Evolutionary conservation across 2,888 invertebrate genomes (phyloP).

Genomic region (Sinotaia quadrata): DNA sequence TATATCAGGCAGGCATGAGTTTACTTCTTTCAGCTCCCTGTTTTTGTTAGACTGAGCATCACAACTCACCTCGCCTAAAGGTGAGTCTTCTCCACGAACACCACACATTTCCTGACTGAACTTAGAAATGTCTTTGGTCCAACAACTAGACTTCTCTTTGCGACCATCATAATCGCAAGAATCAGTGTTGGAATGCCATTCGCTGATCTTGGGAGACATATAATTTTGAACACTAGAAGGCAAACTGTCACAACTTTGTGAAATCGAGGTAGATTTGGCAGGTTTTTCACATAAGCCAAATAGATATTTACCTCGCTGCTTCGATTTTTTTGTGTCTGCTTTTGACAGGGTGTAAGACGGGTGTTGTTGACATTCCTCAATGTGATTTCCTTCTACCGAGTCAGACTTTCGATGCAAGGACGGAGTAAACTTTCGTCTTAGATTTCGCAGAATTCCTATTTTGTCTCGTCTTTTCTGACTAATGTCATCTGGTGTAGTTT

Average conservation of each 20-base stretch:
- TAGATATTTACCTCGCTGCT: slow-evolving; percentile 49
- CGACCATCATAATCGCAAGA: slow-evolving; percentile 45
- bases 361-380: slow-evolving; percentile 43
- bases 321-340: slow-evolving; percentile 48
- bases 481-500: slow-evolving; percentile 37
- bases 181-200: slow-evolving; percentile 59
- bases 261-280: slow-evolving; percentile 51
- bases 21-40: slow-evolving; percentile 19
- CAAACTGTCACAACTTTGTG: slow-evolving; percentile 60
- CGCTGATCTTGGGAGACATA: slow-evolving; percentile 48
- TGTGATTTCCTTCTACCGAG: slow-evolving; percentile 42
- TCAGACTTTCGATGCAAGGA: slow-evolving; percentile 51
- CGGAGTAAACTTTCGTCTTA: slow-evolving; percentile 52
- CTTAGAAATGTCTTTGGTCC: slow-evolving; percentile 60
- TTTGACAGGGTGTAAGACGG: slow-evolving; percentile 42
- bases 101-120: slow-evolving; percentile 45
- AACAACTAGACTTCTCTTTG: slow-evolving; percentile 58
- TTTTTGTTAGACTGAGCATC: slow-evolving; percentile 26
- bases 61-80: slow-evolving; percentile 31
- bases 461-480: slow-evolving; percentile 54
- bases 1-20: slow-evolving; percentile 12
- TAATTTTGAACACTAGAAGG: slow-evolving; percentile 51
- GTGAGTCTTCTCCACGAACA: slow-evolving; percentile 22
- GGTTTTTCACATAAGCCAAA: slow-evolving; percentile 51
- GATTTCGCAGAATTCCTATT: slow-evolving; percentile 56